phyloP scores from a whole-genome alignment of 2,113 vertebrate species.

The Phycodurus eques region DNA sequence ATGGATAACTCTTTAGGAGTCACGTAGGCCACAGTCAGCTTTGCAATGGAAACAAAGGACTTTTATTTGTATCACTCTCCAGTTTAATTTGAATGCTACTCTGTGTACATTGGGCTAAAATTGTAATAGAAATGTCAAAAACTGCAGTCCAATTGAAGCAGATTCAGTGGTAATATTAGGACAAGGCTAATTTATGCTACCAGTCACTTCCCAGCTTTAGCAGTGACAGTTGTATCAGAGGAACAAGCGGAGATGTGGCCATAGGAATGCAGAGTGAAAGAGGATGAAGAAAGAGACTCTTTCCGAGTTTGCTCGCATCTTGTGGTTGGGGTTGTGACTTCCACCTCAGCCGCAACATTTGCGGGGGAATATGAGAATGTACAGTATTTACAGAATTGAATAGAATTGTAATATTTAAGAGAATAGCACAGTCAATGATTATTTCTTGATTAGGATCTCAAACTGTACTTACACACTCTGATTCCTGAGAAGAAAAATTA shows the following conservation, averaged over 20 bases:
- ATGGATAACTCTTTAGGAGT: conserved; percentile 55
- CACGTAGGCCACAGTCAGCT: conserved; percentile 30
- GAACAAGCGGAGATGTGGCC: conserved; percentile 66
- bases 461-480: too few species aligned
- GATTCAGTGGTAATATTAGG: conserved; percentile 70
- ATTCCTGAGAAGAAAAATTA: too few species aligned
- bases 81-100: conserved; percentile 66
- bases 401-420: too few species aligned
- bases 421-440: too few species aligned
- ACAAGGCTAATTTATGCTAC: conserved; percentile 73
- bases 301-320: conserved; percentile 53
- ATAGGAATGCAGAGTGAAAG: conserved; percentile 35
- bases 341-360: neutral
- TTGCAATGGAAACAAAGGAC: conserved; percentile 36
- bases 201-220: conserved; percentile 60
- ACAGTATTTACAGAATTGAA: too few species aligned
- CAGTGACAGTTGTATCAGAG: conserved; percentile 76
- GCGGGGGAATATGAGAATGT: neutral
- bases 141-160: conserved; percentile 67
- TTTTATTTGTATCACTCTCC: conserved; percentile 61
- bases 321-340: conserved; percentile 12
- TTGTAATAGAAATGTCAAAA: conserved; percentile 73
- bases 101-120: conserved; percentile 66
- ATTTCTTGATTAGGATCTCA: too few species aligned
- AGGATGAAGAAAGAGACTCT: conserved; percentile 54